Evolutionary conservation across 2,888 invertebrate species (phyloP).

Genomic region (Tachystola acroxantha): DNA sequence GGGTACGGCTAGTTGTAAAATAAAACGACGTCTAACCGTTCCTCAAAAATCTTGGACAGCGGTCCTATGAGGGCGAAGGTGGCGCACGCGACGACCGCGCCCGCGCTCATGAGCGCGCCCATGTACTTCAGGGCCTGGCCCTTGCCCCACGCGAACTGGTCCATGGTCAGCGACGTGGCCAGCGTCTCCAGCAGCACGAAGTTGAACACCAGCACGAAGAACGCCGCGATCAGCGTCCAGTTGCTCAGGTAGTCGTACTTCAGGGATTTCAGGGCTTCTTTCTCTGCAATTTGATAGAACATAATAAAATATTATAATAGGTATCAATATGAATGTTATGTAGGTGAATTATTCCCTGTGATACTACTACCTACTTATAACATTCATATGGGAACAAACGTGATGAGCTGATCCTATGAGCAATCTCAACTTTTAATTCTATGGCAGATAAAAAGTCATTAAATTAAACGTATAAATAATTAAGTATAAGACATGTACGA

Average conservation of each 20-base stretch:
- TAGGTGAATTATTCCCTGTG: too few relatives aligned
- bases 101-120: conserved; percentile 89
- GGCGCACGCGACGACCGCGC: conserved; percentile 86
- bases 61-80: conserved; percentile 85
- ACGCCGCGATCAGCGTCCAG: conserved; percentile 88
- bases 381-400: too few relatives aligned
- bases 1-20: too few relatives aligned
- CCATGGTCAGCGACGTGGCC: conserved; percentile 91
- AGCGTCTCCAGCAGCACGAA: conserved; percentile 92
- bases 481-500: too few relatives aligned
- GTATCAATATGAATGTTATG: too few relatives aligned
- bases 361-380: too few relatives aligned
- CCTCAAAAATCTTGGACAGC: conserved; percentile 84
- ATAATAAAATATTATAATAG: too few relatives aligned
- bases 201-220: conserved; percentile 91
- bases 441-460: too few relatives aligned
- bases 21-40: conserved; percentile 78
- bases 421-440: too few relatives aligned
- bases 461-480: too few relatives aligned
- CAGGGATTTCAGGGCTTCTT: conserved; percentile 82
- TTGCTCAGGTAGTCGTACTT: conserved; percentile 87
- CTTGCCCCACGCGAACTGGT: conserved; percentile 92
- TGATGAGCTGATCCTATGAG: too few relatives aligned
- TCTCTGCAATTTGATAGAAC: conserved; percentile 78
- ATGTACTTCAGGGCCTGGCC: conserved; percentile 86